These are phyloP conservation scores for Conchocele bisecta DNA, from an alignment of 2,888 invertebrate species.

Conservation along the genomic window DNA sequence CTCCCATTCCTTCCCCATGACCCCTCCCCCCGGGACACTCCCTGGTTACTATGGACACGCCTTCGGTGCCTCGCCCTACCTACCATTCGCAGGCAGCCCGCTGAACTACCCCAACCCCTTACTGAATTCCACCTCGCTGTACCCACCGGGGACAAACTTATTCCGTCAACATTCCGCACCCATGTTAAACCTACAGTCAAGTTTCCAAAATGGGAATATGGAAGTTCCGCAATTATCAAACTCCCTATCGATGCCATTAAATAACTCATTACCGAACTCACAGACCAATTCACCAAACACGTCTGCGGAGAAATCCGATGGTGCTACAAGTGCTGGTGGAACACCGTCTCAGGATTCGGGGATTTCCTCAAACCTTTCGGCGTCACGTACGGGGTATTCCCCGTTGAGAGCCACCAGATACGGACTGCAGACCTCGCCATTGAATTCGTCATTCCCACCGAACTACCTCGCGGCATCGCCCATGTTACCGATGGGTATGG, in stretches of 20 bases:
- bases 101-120: slow-evolving; percentile 35
- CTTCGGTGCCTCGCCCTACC: slow-evolving; percentile 47
- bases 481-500: no score
- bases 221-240: slow-evolving; percentile 1
- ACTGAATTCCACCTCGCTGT: slow-evolving; percentile 34
- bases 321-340: no score
- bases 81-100: slow-evolving; percentile 34
- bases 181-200: slow-evolving; percentile 16
- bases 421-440: no score
- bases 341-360: no score
- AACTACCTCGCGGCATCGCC: no score
- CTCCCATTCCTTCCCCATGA: slow-evolving; percentile 9
- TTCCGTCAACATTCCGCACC: slow-evolving; percentile 35
- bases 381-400: no score
- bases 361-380: no score
- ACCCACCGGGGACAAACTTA: slow-evolving; percentile 18
- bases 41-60: slow-evolving; percentile 29
- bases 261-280: neutral
- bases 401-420: no score
- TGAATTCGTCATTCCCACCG: no score
- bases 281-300: neutral
- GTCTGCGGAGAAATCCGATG: no score
- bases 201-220: neutral
- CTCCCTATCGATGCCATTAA: neutral
- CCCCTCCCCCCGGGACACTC: neutral